Conservation (phyloP, 2,113 vertebrate genomes). For the Oophaga pumilio region DNA sequence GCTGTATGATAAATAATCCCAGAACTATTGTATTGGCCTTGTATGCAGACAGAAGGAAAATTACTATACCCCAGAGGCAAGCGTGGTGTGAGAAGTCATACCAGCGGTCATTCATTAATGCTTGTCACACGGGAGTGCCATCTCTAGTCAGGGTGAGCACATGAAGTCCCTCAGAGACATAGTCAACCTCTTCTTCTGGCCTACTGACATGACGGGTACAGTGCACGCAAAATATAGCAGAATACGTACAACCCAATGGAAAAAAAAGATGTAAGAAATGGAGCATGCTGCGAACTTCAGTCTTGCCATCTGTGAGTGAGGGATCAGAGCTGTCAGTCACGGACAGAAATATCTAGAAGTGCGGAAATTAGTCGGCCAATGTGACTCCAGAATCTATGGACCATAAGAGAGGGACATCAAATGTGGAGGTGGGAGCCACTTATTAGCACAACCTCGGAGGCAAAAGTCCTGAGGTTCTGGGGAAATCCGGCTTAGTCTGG, state of each 20-base stretch:
- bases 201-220: background rate
- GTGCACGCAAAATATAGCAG: background rate
- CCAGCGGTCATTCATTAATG: background rate
- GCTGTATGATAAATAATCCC: constrained; percentile 13
- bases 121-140: background rate
- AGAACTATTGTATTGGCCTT: constrained; percentile 2
- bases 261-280: background rate
- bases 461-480: too few relatives aligned
- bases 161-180: background rate
- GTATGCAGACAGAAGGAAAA: background rate
- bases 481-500: too few relatives aligned
- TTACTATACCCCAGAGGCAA: background rate
- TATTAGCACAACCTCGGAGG: too few relatives aligned
- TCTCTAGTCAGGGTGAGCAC: background rate
- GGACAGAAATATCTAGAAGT: too few relatives aligned
- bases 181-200: background rate
- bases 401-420: too few relatives aligned
- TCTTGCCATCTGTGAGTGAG: too few relatives aligned
- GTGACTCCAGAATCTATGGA: too few relatives aligned
- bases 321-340: too few relatives aligned
- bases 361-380: too few relatives aligned
- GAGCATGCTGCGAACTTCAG: too few relatives aligned
- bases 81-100: background rate
- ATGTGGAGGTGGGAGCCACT: too few relatives aligned
- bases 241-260: background rate